Percentiles rank a stretch among this genome's conserved stretches.
phyloP scores from a whole-genome alignment of 1,140 invertebrate genomes.

The Neodiprion pinetum region DNA sequence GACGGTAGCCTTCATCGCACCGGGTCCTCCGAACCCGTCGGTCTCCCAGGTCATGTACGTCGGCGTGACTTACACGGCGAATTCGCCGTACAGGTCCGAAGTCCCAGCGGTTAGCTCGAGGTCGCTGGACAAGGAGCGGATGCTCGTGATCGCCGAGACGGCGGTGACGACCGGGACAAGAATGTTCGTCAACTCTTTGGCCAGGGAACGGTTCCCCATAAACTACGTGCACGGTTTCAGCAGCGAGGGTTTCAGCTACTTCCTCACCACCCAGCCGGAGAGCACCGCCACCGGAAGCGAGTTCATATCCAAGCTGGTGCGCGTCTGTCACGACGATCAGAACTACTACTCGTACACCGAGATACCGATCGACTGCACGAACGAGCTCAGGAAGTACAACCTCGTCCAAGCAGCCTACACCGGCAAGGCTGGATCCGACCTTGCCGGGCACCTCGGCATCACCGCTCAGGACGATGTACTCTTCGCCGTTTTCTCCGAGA shows the following conservation, averaged over 20 bases:
- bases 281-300: conserved; percentile 70
- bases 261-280: conserved; percentile 92
- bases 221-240: conserved; percentile 96
- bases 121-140: conserved; percentile 84
- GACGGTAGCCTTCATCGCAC: conserved; percentile 96
- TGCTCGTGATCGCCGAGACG: conserved; percentile 89
- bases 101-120: conserved; percentile 94
- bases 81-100: conserved; percentile 91
- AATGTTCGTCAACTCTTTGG: conserved; percentile 89
- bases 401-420: conserved; percentile 93
- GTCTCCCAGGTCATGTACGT: conserved; percentile 95
- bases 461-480: conserved; percentile 93
- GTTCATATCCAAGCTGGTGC: conserved; percentile 92
- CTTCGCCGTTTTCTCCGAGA: conserved; percentile 92
- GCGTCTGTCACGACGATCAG: conserved; percentile 95
- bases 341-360: conserved; percentile 98
- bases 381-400: conserved; percentile 83
- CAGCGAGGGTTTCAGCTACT: conserved; percentile 96
- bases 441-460: conserved; percentile 88
- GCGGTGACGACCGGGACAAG: conserved; percentile 92
- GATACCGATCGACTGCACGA: conserved; percentile 93
- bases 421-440: conserved; percentile 88
- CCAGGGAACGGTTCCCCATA: conserved; percentile 92
- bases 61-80: conserved; percentile 91
- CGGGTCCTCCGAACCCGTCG: conserved; percentile 87